A percentile compares a stretch with the other conserved stretches of the same genome.
These are phyloP conservation scores for Branchipolynoe longqiensis DNA, from an alignment of 2,888 invertebrate species.

Conservation along the genomic window DNA sequence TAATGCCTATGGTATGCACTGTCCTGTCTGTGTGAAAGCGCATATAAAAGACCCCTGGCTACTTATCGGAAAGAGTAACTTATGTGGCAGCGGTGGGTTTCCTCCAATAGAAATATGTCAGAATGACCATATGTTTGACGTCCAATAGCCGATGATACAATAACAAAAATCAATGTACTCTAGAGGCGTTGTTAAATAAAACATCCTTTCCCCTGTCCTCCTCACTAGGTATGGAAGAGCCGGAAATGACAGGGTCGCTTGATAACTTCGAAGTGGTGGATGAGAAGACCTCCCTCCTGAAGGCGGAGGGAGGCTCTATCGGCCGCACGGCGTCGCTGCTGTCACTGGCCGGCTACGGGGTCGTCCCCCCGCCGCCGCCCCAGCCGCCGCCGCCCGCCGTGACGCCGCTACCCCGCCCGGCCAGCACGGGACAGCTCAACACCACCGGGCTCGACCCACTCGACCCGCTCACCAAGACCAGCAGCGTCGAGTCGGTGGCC, in stretches of 20 bases:
- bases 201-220: too few species aligned
- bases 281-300: conserved; percentile 88
- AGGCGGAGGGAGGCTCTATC: conserved; percentile 82
- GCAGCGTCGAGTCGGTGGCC: conserved; percentile 44
- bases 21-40: too few species aligned
- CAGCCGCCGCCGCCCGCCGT: neutral
- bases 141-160: too few species aligned
- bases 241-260: conserved; percentile 59
- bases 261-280: conserved; percentile 87
- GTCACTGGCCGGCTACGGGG: conserved; percentile 56
- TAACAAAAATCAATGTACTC: too few species aligned
- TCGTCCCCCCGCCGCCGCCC: neutral
- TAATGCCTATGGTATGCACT: too few species aligned
- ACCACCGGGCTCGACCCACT: conserved; percentile 11
- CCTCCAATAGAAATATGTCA: too few species aligned
- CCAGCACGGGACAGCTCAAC: conserved; percentile 52
- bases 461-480: conserved; percentile 10
- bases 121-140: too few species aligned
- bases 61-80: too few species aligned
- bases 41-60: too few species aligned
- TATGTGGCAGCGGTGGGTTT: too few species aligned
- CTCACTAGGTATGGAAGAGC: conserved; percentile 58
- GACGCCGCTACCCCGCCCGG: conserved; percentile 12
- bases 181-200: too few species aligned
- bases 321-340: conserved; percentile 67